These are phyloP conservation scores for Vanessa cardui DNA, from an alignment of 2,888 invertebrate genomes.

Conservation along the genomic window DNA sequence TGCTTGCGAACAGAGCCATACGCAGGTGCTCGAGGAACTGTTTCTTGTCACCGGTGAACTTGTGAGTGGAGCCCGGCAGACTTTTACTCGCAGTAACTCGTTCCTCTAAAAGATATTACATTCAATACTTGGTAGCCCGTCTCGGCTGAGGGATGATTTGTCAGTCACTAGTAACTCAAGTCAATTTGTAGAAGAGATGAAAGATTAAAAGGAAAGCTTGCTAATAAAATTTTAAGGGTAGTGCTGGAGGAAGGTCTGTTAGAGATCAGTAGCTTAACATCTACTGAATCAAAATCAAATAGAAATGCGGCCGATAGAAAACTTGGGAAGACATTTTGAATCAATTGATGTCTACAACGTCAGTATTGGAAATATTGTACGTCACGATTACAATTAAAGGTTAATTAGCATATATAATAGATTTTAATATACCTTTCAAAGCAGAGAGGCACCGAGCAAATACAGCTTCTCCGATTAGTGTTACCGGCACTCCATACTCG, in stretches of 20 bases:
- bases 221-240: too few relatives aligned
- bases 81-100: slow-evolving; percentile 91
- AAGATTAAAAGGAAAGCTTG: too few relatives aligned
- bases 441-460: slow-evolving; percentile 98
- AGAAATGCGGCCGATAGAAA: too few relatives aligned
- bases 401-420: too few relatives aligned
- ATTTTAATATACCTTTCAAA: slow-evolving; percentile 83
- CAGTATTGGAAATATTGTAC: not conserved
- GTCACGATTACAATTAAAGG: not conserved
- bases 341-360: too few relatives aligned
- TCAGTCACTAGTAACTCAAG: too few relatives aligned
- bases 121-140: too few relatives aligned
- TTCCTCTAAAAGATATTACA: slow-evolving; percentile 82
- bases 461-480: slow-evolving; percentile 98
- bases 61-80: slow-evolving; percentile 86
- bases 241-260: too few relatives aligned
- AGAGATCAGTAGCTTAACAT: too few relatives aligned
- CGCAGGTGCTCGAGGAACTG: slow-evolving; percentile 92
- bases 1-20: slow-evolving; percentile 97
- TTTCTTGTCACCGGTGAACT: slow-evolving; percentile 88
- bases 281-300: too few relatives aligned
- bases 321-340: too few relatives aligned
- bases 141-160: too few relatives aligned
- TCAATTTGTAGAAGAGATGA: not conserved
- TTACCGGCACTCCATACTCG: slow-evolving; percentile 98